Conservation (phyloP, 2,888 invertebrate species). For the Camptogramma bilineatum region DNA sequence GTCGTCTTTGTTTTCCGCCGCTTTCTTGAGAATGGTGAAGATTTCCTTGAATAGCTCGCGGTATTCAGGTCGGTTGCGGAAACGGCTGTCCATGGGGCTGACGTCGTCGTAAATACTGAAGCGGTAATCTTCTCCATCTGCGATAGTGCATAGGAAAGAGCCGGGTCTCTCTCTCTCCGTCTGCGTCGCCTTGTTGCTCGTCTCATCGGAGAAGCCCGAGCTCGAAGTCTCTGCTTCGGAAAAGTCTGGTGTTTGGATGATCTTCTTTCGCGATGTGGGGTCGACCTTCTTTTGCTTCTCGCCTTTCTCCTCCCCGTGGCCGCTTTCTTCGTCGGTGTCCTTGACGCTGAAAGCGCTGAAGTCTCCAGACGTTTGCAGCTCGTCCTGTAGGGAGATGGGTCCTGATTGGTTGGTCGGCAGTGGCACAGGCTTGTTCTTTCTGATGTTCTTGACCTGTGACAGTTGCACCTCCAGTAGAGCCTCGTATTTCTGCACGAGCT, state of each 20-base stretch:
- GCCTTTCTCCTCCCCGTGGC: constrained; percentile 85
- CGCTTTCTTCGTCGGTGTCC: constrained; percentile 88
- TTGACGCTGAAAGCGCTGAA: constrained; percentile 87
- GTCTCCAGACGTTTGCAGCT: constrained; percentile 90
- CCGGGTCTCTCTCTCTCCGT: constrained; percentile 91
- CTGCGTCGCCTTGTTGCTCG: constrained; percentile 92
- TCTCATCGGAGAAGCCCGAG: constrained; percentile 94
- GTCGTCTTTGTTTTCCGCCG: constrained; percentile 93
- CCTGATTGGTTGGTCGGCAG: constrained; percentile 71
- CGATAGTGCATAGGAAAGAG: constrained; percentile 93
- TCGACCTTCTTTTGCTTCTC: constrained; percentile 76
- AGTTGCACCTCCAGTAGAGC: constrained; percentile 91
- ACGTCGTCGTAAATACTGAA: constrained; percentile 94
- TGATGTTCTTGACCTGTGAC: constrained; percentile 84
- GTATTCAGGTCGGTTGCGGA: constrained; percentile 93
- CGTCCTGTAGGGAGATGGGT: constrained; percentile 88
- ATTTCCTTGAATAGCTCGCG: constrained; percentile 93
- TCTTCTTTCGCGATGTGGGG: constrained; percentile 79
- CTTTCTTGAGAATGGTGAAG: constrained; percentile 92
- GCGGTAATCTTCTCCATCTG: constrained; percentile 93
- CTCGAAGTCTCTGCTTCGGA: constrained; percentile 94
- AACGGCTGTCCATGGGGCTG: constrained; percentile 92
- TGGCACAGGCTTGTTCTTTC: constrained; percentile 67
- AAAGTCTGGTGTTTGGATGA: constrained; percentile 92
- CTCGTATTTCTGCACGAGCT: constrained; percentile 94